Percentiles rank a stretch among this genome's conserved stretches.
Evolutionary conservation across 2,888 invertebrate genomes (phyloP).

Genomic region (Drosophila kuntzei): DNA sequence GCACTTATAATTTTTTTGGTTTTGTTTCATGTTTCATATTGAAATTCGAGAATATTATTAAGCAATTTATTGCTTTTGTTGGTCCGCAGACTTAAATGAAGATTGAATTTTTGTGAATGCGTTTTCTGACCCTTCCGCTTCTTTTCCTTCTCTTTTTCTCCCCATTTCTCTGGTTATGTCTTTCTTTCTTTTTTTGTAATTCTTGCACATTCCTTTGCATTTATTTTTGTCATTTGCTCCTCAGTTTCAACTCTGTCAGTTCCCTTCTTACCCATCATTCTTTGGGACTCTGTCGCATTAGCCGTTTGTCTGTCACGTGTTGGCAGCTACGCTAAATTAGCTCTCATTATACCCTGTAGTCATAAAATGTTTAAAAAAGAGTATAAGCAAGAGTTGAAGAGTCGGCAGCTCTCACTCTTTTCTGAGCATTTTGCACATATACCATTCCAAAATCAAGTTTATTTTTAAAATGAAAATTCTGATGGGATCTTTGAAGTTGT

Average conservation of each 20-base stretch:
- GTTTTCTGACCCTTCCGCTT: constrained; percentile 4
- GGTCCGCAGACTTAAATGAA: constrained; percentile 12
- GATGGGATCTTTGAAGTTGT: background rate
- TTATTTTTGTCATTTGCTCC: constrained; percentile 24
- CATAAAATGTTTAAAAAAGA: background rate
- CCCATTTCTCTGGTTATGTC: background rate
- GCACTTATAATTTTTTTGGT: background rate
- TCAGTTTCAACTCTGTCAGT: background rate
- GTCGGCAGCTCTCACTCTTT: background rate
- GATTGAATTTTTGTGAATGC: constrained; percentile 7
- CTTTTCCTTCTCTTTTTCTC: background rate
- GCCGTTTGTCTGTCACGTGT: constrained; percentile 58
- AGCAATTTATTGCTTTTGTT: constrained; percentile 11
- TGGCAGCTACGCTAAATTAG: constrained; percentile 60
- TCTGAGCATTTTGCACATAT: background rate
- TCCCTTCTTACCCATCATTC: background rate
- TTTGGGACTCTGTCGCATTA: constrained; percentile 33
- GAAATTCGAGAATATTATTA: constrained; percentile 3
- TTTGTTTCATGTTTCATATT: background rate
- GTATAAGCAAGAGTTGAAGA: background rate
- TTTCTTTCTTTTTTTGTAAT: background rate
- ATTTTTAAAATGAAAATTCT: background rate
- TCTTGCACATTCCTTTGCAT: constrained; percentile 27
- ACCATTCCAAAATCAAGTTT: background rate
- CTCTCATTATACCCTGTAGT: constrained; percentile 29